Conservation (phyloP, 2,113 vertebrate species). For the Herpetotheres cachinnans region DNA sequence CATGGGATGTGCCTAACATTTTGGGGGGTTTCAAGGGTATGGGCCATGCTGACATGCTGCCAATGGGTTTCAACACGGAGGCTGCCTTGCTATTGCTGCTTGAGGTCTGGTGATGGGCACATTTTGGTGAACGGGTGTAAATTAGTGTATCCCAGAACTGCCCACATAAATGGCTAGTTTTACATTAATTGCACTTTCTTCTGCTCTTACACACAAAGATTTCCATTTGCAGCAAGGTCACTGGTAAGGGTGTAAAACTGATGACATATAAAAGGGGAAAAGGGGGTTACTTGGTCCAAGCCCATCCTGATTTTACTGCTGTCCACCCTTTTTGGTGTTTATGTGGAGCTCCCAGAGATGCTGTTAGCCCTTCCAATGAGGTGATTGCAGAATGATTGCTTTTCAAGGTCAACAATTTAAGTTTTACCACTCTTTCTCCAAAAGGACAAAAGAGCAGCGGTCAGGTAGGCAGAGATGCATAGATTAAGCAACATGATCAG, state of each 20-base stretch:
- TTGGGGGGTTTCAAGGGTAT: neutral
- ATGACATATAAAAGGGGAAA: neutral
- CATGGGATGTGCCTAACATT: neutral
- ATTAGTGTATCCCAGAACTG: neutral
- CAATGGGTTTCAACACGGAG: rapidly evolving
- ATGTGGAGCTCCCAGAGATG: neutral
- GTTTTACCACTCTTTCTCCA: constrained; percentile 36
- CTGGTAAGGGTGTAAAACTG: neutral
- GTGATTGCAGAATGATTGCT: constrained; percentile 35
- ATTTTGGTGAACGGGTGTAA: neutral
- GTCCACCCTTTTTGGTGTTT: neutral
- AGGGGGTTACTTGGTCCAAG: neutral
- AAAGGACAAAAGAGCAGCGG: constrained; percentile 34
- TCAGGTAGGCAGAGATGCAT: constrained; percentile 45
- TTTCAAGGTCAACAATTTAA: constrained; percentile 50
- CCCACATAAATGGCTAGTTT: neutral
- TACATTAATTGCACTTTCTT: neutral
- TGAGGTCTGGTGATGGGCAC: neutral
- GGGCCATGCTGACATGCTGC: rapidly evolving
- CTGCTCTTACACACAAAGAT: neutral
- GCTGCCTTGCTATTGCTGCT: neutral
- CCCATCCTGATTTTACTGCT: constrained; percentile 5
- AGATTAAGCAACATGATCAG: constrained; percentile 44
- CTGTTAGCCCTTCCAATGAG: constrained; percentile 10
- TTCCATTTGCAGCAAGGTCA: neutral